Base-by-base conservation (phyloP, 2,797 vertebrate species). In the Siniperca obscura region DNA sequence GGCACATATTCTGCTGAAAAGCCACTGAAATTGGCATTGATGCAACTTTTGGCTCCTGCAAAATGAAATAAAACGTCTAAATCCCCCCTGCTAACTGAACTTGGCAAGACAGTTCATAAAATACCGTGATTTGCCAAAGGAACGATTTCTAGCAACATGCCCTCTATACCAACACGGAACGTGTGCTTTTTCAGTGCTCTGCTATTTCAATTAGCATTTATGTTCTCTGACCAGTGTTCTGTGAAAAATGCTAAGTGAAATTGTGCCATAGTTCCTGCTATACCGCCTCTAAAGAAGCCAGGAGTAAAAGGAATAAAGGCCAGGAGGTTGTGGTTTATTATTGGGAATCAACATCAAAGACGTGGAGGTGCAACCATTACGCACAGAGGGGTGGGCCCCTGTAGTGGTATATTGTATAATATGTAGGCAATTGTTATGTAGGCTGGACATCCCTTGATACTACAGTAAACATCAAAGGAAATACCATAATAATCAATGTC, bases 311-410 rank as follows among this genome's bases (percentile, higher is more conserved):
- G 10, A 78, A 84, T 53, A 77, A 84, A 85, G 83, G 70, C 90
- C 84, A 83, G 59, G 36, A 52, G 69, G 60, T 53, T 68, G 50
- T 25, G 72, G 56, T 73, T 74, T 74, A 82, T 75, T 80, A 84
- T 76, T 60, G 50, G 85, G 61, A 74, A 75, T 75, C 65, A 74
- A 78, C 78, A 86, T 88, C 81, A 86, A 86, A 90, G 70, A 69
- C 52, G 30, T 44, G 38, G 13, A 38, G 52, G 48, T 73, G 65
- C 56, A 53, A 56, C 57, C 30, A 27, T 3, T 56, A 8, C 81
- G 71, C 70, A 67, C 42, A 68, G 62, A 76, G 57, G 36, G 52
- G 16, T n/a, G 56, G 62, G 22, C 25, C 25, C 55, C 61, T 67
- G 22, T 67, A 25, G 44, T 50, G 48, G 16, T 69, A 34, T n/a